A percentile compares a stretch with the other conserved stretches of the same genome.
Evolutionary conservation across 2,888 invertebrate genomes (phyloP).

Genomic region (Eupithecia pulchellata): DNA sequence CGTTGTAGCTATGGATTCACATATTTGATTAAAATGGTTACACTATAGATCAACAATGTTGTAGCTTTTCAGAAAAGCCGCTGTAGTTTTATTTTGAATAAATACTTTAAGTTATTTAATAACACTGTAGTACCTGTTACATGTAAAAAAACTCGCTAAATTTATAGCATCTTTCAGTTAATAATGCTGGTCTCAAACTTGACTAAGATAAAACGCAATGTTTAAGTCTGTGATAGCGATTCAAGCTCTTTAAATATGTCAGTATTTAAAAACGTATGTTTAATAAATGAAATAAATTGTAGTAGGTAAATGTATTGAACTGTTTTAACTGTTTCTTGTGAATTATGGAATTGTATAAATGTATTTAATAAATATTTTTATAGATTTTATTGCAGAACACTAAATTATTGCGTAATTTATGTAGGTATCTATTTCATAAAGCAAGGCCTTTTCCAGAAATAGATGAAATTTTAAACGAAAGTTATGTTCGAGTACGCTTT

Average conservation of each 20-base stretch:
- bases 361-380: conserved; percentile 56
- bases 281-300: conserved; percentile 49
- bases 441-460: conserved; percentile 49
- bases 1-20: not conserved
- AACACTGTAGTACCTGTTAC: not conserved
- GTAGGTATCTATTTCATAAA: conserved; percentile 28
- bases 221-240: conserved; percentile 78
- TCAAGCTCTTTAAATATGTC: conserved; percentile 74
- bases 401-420: conserved; percentile 32
- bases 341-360: conserved; percentile 58
- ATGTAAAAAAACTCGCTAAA: not conserved
- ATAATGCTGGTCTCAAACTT: not conserved
- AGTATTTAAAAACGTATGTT: conserved; percentile 75
- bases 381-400: conserved; percentile 46
- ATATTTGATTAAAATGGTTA: no score
- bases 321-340: conserved; percentile 49
- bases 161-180: not conserved
- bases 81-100: not conserved
- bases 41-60: not conserved
- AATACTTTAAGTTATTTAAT: not conserved
- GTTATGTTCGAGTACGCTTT: conserved; percentile 30
- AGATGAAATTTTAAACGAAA: conserved; percentile 29
- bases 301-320: conserved; percentile 27
- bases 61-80: not conserved
- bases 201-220: conserved; percentile 34